Base-by-base conservation (phyloP, 2,113 vertebrate species). In the Brienomyrus brachyistius region DNA sequence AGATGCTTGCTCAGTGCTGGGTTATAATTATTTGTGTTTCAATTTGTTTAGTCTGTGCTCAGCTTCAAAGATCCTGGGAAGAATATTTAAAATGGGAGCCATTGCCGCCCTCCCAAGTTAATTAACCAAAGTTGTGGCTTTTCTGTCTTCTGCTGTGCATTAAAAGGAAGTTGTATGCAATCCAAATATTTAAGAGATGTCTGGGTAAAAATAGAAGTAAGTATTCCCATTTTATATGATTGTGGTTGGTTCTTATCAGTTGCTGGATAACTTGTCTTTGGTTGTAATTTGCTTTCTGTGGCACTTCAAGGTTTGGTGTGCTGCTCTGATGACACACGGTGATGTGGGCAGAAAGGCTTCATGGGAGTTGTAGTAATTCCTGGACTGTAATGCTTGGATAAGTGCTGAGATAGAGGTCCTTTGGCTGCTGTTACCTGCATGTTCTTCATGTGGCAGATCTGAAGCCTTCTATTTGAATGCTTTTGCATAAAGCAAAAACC, bases 21-120 rank as follows among this genome's bases (percentile, higher is more conserved):
- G 83, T 92, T 90, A 23, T 93, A 93, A 93, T 94, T 93, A 93
- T 94, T 94, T 91, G 94, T 94, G 94, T 94, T 95, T 91, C 94
- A 95, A 95, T 93, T 93, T 93, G 91, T 95, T 94, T 93, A 95
- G 92, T 92, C 89, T 94, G 94, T 94, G 92, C 92, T 90, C 92
- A 92, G 92, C 91, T 77, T 87, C 92, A 94, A 91, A 93, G 92
- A 88, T 90, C 94, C 92, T 92, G 91, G 93, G 94, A 94, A 92
- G 94, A 95, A 93, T 93, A 92, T 93, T 94, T 94, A 93, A 93
- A 94, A 94, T 90, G 93, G 93, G 94, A 93, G 88, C 89, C 87
- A 54, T 91, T 92, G 90, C 87, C 92, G 90, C 92, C 93, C 88
- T 88, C 93, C 92, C 85, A 90, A 92, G 91, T 91, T 91, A 92